These are phyloP conservation scores for Acronicta leporina DNA, from an alignment of 2,888 invertebrate genomes.

Conservation along the genomic window DNA sequence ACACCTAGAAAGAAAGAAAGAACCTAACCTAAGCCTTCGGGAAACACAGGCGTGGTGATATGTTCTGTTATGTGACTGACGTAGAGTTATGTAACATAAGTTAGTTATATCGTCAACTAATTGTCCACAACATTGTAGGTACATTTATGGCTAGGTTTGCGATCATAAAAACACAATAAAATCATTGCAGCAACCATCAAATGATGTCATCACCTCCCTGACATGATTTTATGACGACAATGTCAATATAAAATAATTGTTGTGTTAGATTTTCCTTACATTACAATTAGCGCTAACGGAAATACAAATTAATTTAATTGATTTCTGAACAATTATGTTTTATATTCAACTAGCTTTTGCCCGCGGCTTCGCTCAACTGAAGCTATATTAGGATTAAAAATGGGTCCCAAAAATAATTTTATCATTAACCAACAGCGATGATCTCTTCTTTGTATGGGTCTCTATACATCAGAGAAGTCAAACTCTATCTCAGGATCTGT, in stretches of 20 bases:
- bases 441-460: too few species aligned
- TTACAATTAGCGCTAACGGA: slow-evolving; percentile 26
- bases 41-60: too few species aligned
- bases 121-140: slow-evolving; percentile 45
- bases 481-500: too few species aligned
- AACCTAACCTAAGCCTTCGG: too few species aligned
- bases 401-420: too few species aligned
- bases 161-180: slow-evolving; percentile 68
- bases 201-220: slow-evolving; percentile 56
- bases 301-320: slow-evolving; percentile 35
- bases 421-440: too few species aligned
- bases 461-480: too few species aligned
- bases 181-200: slow-evolving; percentile 59
- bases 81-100: slow-evolving; percentile 18
- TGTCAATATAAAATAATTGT: slow-evolving; percentile 21
- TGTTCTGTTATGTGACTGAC: too few species aligned
- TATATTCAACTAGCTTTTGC: too few species aligned
- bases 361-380: too few species aligned
- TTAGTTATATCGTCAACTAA: slow-evolving; percentile 27
- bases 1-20: too few species aligned
- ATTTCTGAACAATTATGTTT: slow-evolving; percentile 8
- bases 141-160: slow-evolving; percentile 47
- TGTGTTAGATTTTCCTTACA: slow-evolving; percentile 32
- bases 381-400: too few species aligned
- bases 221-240: slow-evolving; percentile 31